Conservation (phyloP, 1,140 invertebrate genomes). For the Nixonia krombeini region DNA sequence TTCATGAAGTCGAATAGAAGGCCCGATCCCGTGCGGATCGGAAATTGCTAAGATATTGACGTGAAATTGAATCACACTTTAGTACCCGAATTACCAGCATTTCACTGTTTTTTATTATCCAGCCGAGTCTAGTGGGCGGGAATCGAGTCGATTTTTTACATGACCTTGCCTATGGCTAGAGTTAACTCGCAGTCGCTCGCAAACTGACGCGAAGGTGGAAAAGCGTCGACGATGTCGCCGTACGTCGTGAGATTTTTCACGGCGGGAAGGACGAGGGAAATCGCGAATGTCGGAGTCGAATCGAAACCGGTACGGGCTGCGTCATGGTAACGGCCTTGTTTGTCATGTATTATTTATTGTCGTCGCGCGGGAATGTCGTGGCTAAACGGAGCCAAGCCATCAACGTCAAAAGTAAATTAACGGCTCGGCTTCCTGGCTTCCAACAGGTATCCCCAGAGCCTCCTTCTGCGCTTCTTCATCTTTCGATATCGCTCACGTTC, state of each 20-base stretch:
- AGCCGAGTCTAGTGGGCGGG: too few species aligned
- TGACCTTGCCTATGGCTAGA: too few species aligned
- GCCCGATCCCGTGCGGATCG: conserved; percentile 6
- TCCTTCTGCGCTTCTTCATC: conserved; percentile 22
- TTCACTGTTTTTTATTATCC: too few species aligned
- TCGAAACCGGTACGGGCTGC: too few species aligned
- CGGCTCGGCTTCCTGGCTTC: conserved; percentile 63
- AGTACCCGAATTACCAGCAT: too few species aligned
- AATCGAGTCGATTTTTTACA: too few species aligned
- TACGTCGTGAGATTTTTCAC: background rate
- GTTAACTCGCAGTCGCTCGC: too few species aligned
- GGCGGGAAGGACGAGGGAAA: background rate
- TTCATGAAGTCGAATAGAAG: conserved; percentile 4
- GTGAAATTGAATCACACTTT: conserved; percentile 3
- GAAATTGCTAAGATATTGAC: conserved; percentile 3
- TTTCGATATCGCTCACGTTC: conserved; percentile 20
- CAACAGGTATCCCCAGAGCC: conserved; percentile 36
- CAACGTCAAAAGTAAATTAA: conserved; percentile 67
- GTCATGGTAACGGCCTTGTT: conserved; percentile 52
- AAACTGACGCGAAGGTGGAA: background rate
- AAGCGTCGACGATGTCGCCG: too few species aligned
- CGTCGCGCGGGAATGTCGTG: conserved; percentile 45
- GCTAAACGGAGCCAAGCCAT: conserved; percentile 49
- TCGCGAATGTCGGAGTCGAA: background rate
- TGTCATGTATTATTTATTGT: conserved; percentile 59